Evolutionary conservation across 2,797 vertebrate species (phyloP).

Genomic region (Okamejei kenojei): DNA sequence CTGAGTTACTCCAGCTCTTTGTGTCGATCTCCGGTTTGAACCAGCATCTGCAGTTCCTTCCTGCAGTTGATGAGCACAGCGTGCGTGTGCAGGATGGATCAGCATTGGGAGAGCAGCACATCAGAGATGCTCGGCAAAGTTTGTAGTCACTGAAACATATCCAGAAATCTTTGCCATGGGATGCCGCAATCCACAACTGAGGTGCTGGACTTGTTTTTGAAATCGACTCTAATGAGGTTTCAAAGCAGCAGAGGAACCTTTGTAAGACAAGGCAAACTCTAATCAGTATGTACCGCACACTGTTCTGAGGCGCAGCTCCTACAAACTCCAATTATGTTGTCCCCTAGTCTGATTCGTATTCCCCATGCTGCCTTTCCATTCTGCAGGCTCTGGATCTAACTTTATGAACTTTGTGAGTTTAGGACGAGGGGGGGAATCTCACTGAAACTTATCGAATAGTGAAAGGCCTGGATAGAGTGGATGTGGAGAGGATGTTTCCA

Average conservation of each 20-base stretch:
- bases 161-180: neutral
- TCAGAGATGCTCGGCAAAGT: neutral
- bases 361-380: neutral
- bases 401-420: neutral
- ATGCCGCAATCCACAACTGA: neutral
- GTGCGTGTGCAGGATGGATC: neutral
- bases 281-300: neutral
- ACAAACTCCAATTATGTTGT: neutral
- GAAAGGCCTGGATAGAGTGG: too few relatives aligned
- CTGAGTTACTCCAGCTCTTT: too few relatives aligned
- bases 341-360: neutral
- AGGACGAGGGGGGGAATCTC: too few relatives aligned
- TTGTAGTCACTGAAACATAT: neutral
- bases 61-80: too few relatives aligned
- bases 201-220: neutral
- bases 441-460: too few relatives aligned
- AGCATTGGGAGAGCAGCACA: neutral
- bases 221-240: neutral
- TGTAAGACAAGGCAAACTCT: neutral
- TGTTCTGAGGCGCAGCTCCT: neutral
- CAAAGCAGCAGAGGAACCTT: neutral
- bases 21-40: too few relatives aligned
- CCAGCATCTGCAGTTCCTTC: too few relatives aligned
- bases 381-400: neutral
- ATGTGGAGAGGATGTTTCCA: too few relatives aligned